Conservation (phyloP, 2,888 invertebrate species). For the Drosophila lacicola region DNA sequence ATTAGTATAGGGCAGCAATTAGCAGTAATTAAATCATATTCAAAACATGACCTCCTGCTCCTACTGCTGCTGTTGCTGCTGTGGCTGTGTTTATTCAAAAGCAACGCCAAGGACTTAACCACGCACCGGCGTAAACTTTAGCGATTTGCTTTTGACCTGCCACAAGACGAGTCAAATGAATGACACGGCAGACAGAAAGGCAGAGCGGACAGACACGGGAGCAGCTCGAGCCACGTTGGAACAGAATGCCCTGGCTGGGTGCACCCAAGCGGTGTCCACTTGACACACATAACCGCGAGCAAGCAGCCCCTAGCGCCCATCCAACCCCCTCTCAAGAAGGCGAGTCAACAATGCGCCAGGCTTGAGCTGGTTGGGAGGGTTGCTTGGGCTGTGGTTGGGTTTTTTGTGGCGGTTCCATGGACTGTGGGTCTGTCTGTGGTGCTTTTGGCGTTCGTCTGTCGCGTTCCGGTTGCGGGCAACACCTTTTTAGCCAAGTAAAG, state of each 20-base stretch:
- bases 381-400: constrained; percentile 7
- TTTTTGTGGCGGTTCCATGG: constrained; percentile 18
- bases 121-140: constrained; percentile 62
- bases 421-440: constrained; percentile 26
- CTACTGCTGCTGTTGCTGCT: constrained; percentile 5
- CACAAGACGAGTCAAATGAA: constrained; percentile 62
- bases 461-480: constrained; percentile 68
- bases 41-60: constrained; percentile 44
- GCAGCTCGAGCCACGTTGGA: constrained; percentile 32
- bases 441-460: constrained; percentile 42
- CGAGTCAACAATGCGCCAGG: constrained; percentile 67
- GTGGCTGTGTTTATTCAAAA: constrained; percentile 56
- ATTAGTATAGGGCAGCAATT: constrained; percentile 65
- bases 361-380: constrained; percentile 10
- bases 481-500: constrained; percentile 63
- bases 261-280: constrained; percentile 63
- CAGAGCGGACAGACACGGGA: constrained; percentile 8
- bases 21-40: constrained; percentile 74
- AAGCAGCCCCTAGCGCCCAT: constrained; percentile 5
- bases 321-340: constrained; percentile 43
- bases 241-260: constrained; percentile 23
- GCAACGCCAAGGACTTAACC: constrained; percentile 63
- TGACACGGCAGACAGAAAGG: constrained; percentile 27
- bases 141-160: constrained; percentile 70
- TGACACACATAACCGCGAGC: constrained; percentile 66